Evolutionary conservation across 2,888 invertebrate genomes (phyloP).

Genomic region (Gonocerus acuteangulatus): DNA sequence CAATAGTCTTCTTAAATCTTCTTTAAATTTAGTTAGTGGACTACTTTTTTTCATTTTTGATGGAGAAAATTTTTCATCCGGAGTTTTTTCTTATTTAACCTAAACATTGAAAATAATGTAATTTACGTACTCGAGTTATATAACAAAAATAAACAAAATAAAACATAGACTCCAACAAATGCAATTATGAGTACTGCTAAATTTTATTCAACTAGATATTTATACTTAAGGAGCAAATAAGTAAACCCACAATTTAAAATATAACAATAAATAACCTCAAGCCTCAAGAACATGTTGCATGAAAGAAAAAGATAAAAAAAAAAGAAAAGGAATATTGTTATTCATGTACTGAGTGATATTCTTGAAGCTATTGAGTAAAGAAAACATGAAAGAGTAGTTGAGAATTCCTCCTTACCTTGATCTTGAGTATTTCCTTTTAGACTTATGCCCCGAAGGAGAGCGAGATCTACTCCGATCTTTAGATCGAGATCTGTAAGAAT

Average conservation of each 20-base stretch:
- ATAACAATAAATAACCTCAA: neutral
- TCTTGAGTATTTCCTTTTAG: slow-evolving; percentile 32
- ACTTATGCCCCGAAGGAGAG: slow-evolving; percentile 32
- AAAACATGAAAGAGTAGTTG: neutral
- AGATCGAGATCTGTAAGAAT: slow-evolving; percentile 31
- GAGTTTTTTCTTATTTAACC: slow-evolving; percentile 32
- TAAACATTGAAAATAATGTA: slow-evolving; percentile 35
- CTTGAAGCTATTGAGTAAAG: no score
- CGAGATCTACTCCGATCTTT: slow-evolving; percentile 33
- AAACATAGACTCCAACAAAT: neutral
- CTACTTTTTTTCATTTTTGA: neutral
- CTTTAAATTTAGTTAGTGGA: slow-evolving; percentile 7
- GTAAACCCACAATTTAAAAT: neutral
- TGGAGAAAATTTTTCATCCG: slow-evolving; percentile 27
- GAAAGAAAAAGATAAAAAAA: slow-evolving; percentile 12
- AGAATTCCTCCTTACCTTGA: slow-evolving; percentile 29
- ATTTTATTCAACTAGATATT: neutral
- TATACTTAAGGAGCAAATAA: neutral
- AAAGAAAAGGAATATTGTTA: no score
- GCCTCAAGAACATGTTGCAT: neutral
- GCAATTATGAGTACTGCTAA: neutral
- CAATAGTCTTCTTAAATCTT: slow-evolving; percentile 18
- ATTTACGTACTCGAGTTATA: slow-evolving; percentile 17
- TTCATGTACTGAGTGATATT: no score
- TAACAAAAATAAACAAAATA: neutral